Evolutionary conservation across 1,140 invertebrate genomes (phyloP).

Genomic region (Zaprionus davidi): DNA sequence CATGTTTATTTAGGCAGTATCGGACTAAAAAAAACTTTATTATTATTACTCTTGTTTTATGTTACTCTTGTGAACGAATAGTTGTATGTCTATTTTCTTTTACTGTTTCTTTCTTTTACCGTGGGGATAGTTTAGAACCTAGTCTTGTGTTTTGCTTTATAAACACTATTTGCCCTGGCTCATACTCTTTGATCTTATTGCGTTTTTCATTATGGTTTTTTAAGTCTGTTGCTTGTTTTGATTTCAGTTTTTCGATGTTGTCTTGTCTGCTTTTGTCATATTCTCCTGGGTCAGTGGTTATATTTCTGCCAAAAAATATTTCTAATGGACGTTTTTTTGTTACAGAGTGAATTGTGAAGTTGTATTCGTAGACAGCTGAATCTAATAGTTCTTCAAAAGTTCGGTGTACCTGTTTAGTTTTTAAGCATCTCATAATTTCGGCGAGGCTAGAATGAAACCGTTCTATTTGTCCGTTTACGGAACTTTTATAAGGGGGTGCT

Average conservation of each 20-base stretch:
- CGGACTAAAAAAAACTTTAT: too few species aligned
- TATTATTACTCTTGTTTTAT: slow-evolving; percentile 9
- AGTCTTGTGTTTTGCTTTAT: slow-evolving; percentile 33
- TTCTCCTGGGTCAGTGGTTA: slow-evolving; percentile 20
- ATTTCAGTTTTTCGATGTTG: slow-evolving; percentile 17
- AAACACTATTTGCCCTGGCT: slow-evolving; percentile 17
- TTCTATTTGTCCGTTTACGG: slow-evolving; percentile 35
- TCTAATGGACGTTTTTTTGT: slow-evolving; percentile 34
- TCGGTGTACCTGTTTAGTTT: slow-evolving; percentile 15
- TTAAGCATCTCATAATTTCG: slow-evolving; percentile 15
- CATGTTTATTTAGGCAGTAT: too few species aligned
- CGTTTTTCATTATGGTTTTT: slow-evolving; percentile 22
- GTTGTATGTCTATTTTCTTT: slow-evolving; percentile 26
- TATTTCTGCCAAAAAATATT: slow-evolving; percentile 27
- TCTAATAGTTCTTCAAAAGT: too few species aligned
- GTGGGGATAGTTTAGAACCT: slow-evolving; percentile 16
- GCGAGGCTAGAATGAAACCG: slow-evolving; percentile 29
- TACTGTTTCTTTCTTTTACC: slow-evolving; percentile 23
- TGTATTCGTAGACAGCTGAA: too few species aligned
- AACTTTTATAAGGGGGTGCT: slow-evolving; percentile 17
- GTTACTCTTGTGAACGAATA: not conserved
- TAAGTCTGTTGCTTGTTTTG: slow-evolving; percentile 28
- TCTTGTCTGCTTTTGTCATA: slow-evolving; percentile 24
- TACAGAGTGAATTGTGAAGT: too few species aligned
- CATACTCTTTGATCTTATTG: slow-evolving; percentile 11